phyloP scores from a whole-genome alignment of 2,797 vertebrate species.

The Lepilemur ruficaudatus region DNA sequence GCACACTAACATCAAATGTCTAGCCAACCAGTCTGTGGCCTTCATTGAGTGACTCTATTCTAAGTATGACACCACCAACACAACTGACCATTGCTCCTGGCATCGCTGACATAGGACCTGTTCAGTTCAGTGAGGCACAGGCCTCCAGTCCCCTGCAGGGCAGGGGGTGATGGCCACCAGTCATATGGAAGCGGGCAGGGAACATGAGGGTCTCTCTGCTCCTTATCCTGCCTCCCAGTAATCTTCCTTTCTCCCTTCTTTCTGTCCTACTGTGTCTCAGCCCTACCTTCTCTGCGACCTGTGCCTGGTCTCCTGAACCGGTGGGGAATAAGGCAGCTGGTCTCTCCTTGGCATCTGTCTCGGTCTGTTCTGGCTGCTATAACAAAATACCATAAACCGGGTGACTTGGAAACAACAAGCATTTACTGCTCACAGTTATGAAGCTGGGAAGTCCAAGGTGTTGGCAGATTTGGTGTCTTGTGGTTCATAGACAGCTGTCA shows the following conservation, averaged over 20 bases:
- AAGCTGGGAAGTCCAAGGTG: not conserved
- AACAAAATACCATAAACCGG: not conserved
- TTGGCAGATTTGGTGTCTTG: not conserved
- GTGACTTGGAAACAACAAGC: not conserved
- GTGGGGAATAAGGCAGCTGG: too few relatives aligned
- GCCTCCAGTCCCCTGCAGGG: not conserved
- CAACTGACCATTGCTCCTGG: not conserved
- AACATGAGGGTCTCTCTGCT: not conserved
- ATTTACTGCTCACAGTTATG: not conserved
- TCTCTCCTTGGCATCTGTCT: not conserved
- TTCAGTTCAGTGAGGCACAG: not conserved
- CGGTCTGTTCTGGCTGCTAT: not conserved
- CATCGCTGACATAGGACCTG: not conserved
- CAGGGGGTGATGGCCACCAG: not conserved
- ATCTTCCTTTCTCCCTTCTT: not conserved
- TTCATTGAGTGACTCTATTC: not conserved
- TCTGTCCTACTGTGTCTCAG: too few relatives aligned
- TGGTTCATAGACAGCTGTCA: not conserved
- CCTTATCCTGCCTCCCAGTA: not conserved
- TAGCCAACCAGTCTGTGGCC: not conserved
- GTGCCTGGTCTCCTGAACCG: not conserved
- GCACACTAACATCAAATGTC: not conserved
- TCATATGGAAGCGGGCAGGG: not conserved
- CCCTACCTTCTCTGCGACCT: not conserved
- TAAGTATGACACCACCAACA: not conserved